Base-by-base conservation (phyloP, 1,140 invertebrate genomes). In the Physella acuta region DNA sequence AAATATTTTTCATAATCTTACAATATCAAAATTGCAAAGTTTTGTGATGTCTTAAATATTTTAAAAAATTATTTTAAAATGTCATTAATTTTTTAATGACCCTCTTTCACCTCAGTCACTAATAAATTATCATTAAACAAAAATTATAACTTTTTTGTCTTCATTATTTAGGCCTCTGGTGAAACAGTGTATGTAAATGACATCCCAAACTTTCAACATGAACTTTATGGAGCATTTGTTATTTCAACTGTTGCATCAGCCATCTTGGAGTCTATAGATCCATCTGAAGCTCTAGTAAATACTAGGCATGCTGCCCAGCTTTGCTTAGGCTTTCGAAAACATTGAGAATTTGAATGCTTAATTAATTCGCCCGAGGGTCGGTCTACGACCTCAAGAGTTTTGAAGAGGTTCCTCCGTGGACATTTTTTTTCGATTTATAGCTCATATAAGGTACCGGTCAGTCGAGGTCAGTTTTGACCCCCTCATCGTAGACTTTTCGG, bases 161-260 rank as follows among this genome's bases (percentile, higher is more conserved):
- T 28, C 24, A 20, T 36, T 51, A 58, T 33, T 0, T 59, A 80
- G 76, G 73, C 75, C 24, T 73, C 81, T 75, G 86, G 87, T 37
- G 86, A 88, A 74, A 85, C 86, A 1, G 71, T 84, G 69, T 88
- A 83, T 73, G 75, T 86, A 14, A 83, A 86, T 77, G 87, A 88
- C 75, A 82, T 86, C 39, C 75, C 82, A 28, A 51, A 71, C 4
- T 53, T 75, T 2, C 74, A 73, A 11, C 79, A 79, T 24, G 84
- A 87, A 72, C 75, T 87, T 8, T 74, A 81, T 75, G 87, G 78
- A 37, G 84, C 82, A 0, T 86, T 87, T 76, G 83, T 87, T 44
- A 60, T 82, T 17, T 79, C 79, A n/a, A 79, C 73, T 59, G 75
- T 82, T 24, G 86, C 75, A 30, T 83, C 82, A 73, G 85, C 78